phyloP scores from a whole-genome alignment of 2,113 vertebrate species.

The Melospiza georgiana region DNA sequence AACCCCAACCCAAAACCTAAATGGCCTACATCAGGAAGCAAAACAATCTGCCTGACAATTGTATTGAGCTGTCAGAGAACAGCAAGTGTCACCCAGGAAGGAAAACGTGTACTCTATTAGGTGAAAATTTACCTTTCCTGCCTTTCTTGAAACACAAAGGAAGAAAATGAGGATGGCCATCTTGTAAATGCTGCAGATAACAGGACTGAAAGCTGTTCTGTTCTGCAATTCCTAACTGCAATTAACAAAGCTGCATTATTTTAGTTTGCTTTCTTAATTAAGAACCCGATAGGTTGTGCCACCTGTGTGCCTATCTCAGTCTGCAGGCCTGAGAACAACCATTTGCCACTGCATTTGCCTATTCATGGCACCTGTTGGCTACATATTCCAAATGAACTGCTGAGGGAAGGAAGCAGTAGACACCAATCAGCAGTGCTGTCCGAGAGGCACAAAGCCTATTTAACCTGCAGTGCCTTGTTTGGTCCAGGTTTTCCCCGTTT shows the following conservation, averaged over 20 bases:
- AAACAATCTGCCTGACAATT: neutral
- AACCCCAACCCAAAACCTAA: rapidly evolving
- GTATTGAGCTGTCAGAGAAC: neutral
- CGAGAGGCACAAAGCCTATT: neutral
- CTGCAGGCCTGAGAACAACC: neutral
- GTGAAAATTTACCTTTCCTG: neutral
- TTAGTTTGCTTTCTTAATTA: neutral
- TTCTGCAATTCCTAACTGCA: neutral
- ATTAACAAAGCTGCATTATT: neutral
- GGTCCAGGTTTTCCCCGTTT: neutral
- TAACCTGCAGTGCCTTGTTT: neutral
- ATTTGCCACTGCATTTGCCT: too few relatives aligned
- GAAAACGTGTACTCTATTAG: neutral
- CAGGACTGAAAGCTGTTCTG: neutral
- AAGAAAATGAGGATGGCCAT: neutral
- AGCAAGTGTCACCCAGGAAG: neutral
- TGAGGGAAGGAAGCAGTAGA: neutral
- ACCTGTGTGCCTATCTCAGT: neutral
- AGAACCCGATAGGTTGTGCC: neutral
- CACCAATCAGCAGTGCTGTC: rapidly evolving
- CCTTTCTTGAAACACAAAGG: neutral
- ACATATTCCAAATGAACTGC: neutral
- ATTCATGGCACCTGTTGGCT: rapidly evolving
- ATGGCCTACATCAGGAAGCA: neutral
- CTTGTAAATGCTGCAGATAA: neutral